Conservation (phyloP, 2,113 vertebrate species). For the Anolis sagrei region DNA sequence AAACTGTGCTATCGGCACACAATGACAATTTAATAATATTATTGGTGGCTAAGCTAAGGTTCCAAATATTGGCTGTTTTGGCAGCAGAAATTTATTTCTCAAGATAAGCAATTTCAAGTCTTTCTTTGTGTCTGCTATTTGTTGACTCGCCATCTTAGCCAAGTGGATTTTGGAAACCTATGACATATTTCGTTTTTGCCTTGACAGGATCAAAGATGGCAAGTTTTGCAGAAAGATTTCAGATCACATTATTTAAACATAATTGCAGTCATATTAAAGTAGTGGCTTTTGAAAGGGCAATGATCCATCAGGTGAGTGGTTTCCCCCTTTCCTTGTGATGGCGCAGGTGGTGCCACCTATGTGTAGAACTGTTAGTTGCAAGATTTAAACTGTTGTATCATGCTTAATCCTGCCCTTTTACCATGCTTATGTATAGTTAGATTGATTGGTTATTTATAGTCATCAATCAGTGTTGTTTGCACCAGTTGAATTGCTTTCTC, state of each 20-base stretch:
- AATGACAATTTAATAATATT: not conserved
- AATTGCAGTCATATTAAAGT: not conserved
- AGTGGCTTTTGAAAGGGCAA: not conserved
- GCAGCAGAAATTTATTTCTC: constrained; percentile 5
- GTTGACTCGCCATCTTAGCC: not conserved
- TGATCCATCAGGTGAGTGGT: not conserved
- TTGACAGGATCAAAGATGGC: not conserved
- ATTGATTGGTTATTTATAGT: too few species aligned
- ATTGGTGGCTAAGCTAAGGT: not conserved
- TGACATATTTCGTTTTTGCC: not conserved
- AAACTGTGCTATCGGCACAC: not conserved
- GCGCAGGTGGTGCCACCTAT: too few species aligned
- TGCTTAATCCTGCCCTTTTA: too few species aligned
- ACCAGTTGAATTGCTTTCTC: too few species aligned
- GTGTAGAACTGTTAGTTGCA: too few species aligned
- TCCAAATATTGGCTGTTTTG: constrained; percentile 26
- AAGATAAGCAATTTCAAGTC: constrained; percentile 2
- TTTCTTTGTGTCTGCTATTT: constrained; percentile 12
- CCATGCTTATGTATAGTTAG: too few species aligned
- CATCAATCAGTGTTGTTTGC: too few species aligned
- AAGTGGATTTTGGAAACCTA: constrained; percentile 8
- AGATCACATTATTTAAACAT: not conserved
- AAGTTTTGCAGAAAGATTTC: constrained; percentile 3
- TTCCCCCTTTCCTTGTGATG: too few species aligned
- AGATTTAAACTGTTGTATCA: too few species aligned